phyloP scores from a whole-genome alignment of 2,113 vertebrate species.

The Colaptes auratus region DNA sequence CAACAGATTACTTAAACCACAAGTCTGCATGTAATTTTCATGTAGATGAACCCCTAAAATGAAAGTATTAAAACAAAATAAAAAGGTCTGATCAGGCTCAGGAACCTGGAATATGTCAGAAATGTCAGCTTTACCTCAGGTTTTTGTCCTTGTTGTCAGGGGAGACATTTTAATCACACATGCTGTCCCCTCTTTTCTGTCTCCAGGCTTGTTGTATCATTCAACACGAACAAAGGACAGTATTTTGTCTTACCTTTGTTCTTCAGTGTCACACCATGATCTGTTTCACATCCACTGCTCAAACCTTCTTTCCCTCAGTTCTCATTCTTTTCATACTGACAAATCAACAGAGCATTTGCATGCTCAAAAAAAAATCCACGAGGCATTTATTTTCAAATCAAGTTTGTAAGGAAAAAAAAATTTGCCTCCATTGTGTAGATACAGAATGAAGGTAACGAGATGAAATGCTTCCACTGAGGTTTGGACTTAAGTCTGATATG shows the following conservation, averaged over 20 bases:
- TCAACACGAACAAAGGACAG: neutral
- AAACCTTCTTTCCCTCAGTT: neutral
- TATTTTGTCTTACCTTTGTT: neutral
- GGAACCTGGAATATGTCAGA: neutral
- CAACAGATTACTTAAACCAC: neutral
- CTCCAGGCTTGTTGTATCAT: neutral
- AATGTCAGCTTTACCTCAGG: neutral
- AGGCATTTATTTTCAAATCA: neutral
- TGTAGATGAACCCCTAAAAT: neutral
- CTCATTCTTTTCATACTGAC: neutral
- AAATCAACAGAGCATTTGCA: neutral
- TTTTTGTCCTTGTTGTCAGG: neutral
- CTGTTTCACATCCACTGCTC: neutral
- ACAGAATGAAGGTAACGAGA: neutral
- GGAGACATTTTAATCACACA: neutral
- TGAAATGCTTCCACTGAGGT: neutral
- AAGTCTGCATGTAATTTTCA: neutral
- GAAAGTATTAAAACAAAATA: neutral
- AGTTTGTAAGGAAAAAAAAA: neutral
- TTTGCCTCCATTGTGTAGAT: neutral
- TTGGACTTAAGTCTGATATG: neutral
- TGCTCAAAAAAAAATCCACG: neutral
- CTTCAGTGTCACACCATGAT: neutral
- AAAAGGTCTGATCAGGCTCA: neutral
- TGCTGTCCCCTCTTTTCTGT: neutral